A percentile compares a stretch with the other conserved stretches of the same genome.
These are phyloP conservation scores for Catharus fuscescens DNA, from an alignment of 2,113 vertebrate species.

Conservation along the genomic window DNA sequence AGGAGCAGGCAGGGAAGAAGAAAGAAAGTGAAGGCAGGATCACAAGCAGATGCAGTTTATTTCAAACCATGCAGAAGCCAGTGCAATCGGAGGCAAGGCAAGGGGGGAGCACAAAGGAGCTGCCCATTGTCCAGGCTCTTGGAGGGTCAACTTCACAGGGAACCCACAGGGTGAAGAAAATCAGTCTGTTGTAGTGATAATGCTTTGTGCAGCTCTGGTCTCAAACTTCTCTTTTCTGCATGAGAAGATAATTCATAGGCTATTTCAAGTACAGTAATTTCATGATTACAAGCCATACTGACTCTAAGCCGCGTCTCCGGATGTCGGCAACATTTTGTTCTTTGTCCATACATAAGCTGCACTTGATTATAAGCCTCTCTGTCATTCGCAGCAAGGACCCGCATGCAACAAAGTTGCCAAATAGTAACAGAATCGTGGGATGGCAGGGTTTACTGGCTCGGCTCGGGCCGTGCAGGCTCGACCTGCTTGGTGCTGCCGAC, in stretches of 20 bases:
- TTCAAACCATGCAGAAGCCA: neutral
- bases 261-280: neutral
- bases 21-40: neutral
- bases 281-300: too few species aligned
- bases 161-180: neutral
- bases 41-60: neutral
- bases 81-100: neutral
- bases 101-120: neutral
- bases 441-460: too few species aligned
- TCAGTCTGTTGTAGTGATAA: neutral
- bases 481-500: too few species aligned
- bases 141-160: neutral
- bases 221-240: neutral
- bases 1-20: neutral
- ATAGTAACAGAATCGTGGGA: too few species aligned
- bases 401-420: too few species aligned
- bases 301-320: too few species aligned
- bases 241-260: neutral
- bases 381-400: too few species aligned
- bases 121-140: accelerated
- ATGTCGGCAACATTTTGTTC: too few species aligned
- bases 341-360: too few species aligned
- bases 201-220: neutral
- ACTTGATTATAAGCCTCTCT: too few species aligned
- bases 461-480: too few species aligned